Conservation (phyloP, 2,797 vertebrate species). For the Periparus ater region DNA sequence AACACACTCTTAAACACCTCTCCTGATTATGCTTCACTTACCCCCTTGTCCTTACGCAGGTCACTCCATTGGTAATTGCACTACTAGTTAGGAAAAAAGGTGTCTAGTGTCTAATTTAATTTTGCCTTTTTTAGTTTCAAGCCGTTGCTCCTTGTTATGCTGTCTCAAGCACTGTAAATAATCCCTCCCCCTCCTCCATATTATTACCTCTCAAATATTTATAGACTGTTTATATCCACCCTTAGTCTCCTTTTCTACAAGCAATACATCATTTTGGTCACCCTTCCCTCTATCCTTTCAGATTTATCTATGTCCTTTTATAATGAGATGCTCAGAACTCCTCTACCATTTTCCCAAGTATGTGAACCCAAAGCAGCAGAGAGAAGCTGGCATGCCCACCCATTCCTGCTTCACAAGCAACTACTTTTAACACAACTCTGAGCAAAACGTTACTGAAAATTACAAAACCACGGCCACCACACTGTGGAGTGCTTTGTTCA, state of each 20-base stretch:
- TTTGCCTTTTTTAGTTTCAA: conserved; percentile 72
- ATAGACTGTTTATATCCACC: conserved; percentile 78
- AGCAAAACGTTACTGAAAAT: neutral
- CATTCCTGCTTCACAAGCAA: neutral
- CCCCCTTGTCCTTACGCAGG: conserved; percentile 58
- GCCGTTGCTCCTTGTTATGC: conserved; percentile 74
- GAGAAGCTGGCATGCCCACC: neutral
- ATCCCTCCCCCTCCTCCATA: conserved; percentile 73
- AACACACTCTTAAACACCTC: conserved; percentile 54
- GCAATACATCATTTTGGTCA: conserved; percentile 76
- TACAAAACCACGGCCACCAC: neutral
- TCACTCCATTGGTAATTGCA: conserved; percentile 53
- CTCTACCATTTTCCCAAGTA: conserved; percentile 10
- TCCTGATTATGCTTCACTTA: conserved; percentile 67
- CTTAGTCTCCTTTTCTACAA: conserved; percentile 73
- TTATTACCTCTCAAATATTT: conserved; percentile 82
- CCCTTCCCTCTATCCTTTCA: conserved; percentile 68
- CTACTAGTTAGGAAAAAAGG: conserved; percentile 63
- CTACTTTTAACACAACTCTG: neutral
- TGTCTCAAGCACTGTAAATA: conserved; percentile 75
- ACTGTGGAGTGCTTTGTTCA: neutral
- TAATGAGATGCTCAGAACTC: conserved; percentile 70
- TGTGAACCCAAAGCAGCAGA: neutral
- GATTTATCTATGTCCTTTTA: conserved; percentile 77
- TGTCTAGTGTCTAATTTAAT: conserved; percentile 67